These are phyloP conservation scores for Rhopalosiphum nymphaeae DNA, from an alignment of 2,888 invertebrate genomes.

Conservation along the genomic window DNA sequence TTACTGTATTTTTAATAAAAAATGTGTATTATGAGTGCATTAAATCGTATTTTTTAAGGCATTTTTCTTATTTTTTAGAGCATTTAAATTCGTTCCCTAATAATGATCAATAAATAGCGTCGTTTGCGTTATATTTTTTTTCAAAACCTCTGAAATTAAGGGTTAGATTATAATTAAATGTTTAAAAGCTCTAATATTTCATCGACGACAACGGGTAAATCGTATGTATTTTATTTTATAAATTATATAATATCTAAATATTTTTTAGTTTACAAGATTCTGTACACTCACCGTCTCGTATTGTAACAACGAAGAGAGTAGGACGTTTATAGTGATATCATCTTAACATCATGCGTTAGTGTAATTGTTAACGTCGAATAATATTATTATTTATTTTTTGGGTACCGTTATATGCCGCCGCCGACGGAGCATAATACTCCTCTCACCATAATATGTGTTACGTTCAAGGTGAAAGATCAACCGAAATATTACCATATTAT, in stretches of 20 bases:
- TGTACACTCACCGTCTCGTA: neutral
- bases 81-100: too few species aligned
- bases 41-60: too few species aligned
- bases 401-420: constrained; percentile 47
- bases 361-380: neutral
- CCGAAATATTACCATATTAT: constrained; percentile 25
- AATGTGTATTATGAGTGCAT: too few species aligned
- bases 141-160: too few species aligned
- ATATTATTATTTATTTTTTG: neutral
- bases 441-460: constrained; percentile 21
- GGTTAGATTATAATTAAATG: too few species aligned
- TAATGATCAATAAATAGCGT: too few species aligned
- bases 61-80: too few species aligned
- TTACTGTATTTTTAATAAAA: too few species aligned
- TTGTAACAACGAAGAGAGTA: neutral
- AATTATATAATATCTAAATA: neutral
- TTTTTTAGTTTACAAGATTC: neutral
- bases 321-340: neutral
- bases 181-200: neutral
- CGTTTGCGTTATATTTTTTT: too few species aligned
- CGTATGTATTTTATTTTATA: neutral
- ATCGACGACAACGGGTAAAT: neutral
- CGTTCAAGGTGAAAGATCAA: constrained; percentile 41
- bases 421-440: constrained; percentile 2
- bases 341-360: neutral